These are phyloP conservation scores for Gambusia holbrooki DNA, from an alignment of 2,113 vertebrate species.

Conservation along the genomic window DNA sequence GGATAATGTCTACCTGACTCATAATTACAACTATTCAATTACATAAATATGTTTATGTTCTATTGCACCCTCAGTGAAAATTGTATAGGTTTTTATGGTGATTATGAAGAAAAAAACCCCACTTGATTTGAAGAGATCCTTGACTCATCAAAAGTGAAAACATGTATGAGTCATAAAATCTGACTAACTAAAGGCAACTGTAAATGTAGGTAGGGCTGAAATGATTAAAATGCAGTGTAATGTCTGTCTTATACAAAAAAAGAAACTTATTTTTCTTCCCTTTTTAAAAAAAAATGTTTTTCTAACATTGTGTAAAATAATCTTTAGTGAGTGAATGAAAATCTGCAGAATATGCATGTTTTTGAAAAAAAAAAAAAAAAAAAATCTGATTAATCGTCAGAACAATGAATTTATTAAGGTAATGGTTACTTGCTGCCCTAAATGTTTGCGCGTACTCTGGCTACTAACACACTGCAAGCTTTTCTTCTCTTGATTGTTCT, in stretches of 20 bases:
- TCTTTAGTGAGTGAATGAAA: no score
- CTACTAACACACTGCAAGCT: constrained; percentile 16
- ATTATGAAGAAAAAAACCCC: neutral
- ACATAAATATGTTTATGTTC: neutral
- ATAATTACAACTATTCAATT: neutral
- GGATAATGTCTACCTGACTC: neutral
- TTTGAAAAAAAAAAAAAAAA: no score
- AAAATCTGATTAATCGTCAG: no score
- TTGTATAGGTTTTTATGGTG: no score
- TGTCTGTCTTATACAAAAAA: no score
- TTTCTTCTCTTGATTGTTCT: constrained; percentile 19
- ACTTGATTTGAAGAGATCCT: neutral
- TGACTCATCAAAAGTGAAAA: neutral
- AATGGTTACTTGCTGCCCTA: no score
- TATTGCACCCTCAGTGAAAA: neutral
- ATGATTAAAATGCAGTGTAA: no score
- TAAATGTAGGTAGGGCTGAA: neutral
- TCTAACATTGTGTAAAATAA: no score
- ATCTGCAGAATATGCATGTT: no score
- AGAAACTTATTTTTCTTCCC: no score
- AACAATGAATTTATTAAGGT: no score
- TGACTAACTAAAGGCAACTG: neutral
- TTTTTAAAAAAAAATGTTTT: no score
- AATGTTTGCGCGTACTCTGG: neutral
- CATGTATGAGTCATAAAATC: neutral